Evolutionary conservation across 2,888 invertebrate genomes (phyloP).

Genomic region (Tipula vernalis): DNA sequence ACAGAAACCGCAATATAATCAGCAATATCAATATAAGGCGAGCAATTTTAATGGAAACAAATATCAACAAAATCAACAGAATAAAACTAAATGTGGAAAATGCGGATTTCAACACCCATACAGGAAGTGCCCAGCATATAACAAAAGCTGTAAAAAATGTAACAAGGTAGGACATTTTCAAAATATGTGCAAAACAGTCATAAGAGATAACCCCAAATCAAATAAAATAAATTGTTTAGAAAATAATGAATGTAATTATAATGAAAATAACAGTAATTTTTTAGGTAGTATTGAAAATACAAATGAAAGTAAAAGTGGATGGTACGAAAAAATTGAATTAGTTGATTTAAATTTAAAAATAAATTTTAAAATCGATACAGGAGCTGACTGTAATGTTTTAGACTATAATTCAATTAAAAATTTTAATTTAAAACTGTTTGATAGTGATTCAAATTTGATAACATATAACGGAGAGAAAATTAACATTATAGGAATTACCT

Average conservation of each 20-base stretch:
- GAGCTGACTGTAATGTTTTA: too few species aligned
- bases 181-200: neutral
- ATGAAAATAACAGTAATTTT: neutral
- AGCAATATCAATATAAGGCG: neutral
- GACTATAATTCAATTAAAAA: neutral
- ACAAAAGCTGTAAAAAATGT: neutral
- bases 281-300: neutral
- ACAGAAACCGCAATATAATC: neutral
- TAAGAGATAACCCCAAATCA: neutral
- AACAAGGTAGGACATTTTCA: neutral
- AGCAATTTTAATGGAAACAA: too few species aligned
- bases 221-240: neutral
- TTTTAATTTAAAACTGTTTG: neutral
- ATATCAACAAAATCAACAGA: too few species aligned
- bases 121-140: neutral
- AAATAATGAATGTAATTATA: neutral
- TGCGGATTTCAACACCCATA: neutral
- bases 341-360: neutral
- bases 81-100: too few species aligned
- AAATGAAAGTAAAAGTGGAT: neutral
- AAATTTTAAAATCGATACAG: too few species aligned
- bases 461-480: neutral
- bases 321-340: neutral
- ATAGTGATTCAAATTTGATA: neutral
- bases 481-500: neutral